These are phyloP conservation scores for Platanista minor DNA, from an alignment of 2,113 vertebrate species.

Conservation along the genomic window DNA sequence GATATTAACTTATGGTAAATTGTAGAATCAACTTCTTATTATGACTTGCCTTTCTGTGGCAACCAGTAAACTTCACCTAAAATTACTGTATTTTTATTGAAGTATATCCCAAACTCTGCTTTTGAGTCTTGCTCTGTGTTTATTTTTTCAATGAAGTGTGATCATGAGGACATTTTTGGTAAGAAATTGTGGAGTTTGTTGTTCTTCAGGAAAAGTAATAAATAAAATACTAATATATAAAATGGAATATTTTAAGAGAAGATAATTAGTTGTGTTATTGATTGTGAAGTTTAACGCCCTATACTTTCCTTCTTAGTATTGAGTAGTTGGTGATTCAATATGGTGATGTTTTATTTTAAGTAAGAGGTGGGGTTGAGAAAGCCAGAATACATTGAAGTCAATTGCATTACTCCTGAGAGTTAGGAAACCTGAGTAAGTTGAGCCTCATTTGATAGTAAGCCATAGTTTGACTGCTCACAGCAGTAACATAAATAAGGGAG, in stretches of 20 bases:
- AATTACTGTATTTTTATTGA: constrained; percentile 5
- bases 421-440: constrained; percentile 63
- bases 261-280: background rate
- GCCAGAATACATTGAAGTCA: background rate
- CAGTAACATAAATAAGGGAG: constrained; percentile 78
- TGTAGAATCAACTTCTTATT: background rate
- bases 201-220: constrained; percentile 20
- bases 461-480: constrained; percentile 67
- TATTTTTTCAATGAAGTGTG: constrained; percentile 8
- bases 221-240: background rate
- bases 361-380: constrained; percentile 12
- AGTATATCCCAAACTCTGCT: background rate
- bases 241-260: background rate
- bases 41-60: background rate
- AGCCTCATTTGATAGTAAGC: constrained; percentile 71
- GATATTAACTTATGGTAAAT: background rate
- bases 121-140: background rate
- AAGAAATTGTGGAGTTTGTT: constrained; percentile 34
- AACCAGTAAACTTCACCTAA: constrained; percentile 15
- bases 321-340: constrained; percentile 28
- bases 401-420: constrained; percentile 47
- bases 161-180: constrained; percentile 35
- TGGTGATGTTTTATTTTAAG: constrained; percentile 33
- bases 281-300: background rate
- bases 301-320: background rate